Evolutionary conservation across 1,140 invertebrate genomes (phyloP).

Genomic region (Heterodera schachtii): DNA sequence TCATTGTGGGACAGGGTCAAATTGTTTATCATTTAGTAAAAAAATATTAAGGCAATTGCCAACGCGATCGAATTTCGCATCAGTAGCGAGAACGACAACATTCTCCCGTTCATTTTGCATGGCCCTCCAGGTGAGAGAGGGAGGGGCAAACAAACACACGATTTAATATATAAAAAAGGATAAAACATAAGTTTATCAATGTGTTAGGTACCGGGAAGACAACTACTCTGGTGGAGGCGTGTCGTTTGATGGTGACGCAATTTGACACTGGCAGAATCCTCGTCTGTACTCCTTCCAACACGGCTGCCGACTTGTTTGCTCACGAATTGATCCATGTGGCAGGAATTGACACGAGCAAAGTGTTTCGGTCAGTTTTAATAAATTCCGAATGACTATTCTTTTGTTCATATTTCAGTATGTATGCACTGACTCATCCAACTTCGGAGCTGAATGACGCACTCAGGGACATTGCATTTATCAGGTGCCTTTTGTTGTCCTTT

Average conservation of each 20-base stretch:
- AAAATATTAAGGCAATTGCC: neutral
- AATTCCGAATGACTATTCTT: neutral
- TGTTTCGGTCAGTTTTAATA: conserved; percentile 21
- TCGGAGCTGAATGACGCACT: conserved; percentile 13
- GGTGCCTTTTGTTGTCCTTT: conserved; percentile 25
- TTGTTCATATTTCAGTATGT: neutral
- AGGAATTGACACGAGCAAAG: neutral
- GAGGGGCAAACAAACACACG: no score
- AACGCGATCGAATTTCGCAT: neutral
- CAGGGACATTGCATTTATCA: conserved; percentile 15
- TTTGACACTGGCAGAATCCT: conserved; percentile 19
- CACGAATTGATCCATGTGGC: conserved; percentile 25
- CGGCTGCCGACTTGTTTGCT: conserved; percentile 37
- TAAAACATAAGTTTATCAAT: no score
- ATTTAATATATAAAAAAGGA: no score
- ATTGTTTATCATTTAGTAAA: no score
- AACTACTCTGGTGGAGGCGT: conserved; percentile 32
- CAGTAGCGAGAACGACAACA: conserved; percentile 3
- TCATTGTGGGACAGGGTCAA: no score
- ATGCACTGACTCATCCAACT: conserved; percentile 27
- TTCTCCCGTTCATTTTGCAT: conserved; percentile 27
- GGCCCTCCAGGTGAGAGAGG: conserved; percentile 25
- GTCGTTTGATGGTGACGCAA: conserved; percentile 19
- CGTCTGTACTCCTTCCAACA: conserved; percentile 39
- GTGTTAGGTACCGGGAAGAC: conserved; percentile 39